Evolutionary conservation across 2,888 invertebrate genomes (phyloP).

Genomic region (Prenolepis imparis): DNA sequence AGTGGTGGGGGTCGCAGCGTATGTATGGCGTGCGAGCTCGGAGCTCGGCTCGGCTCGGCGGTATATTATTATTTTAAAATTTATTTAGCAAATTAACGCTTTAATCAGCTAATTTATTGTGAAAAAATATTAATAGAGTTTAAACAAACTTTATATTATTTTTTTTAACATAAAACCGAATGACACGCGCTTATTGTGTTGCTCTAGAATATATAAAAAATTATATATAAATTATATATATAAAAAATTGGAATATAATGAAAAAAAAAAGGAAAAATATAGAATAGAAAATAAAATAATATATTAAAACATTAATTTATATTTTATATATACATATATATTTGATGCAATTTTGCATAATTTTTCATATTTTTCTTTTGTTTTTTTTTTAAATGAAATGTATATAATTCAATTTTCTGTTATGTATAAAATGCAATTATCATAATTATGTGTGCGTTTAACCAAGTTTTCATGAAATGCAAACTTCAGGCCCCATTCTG

Average conservation of each 20-base stretch:
- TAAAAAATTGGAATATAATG: neutral
- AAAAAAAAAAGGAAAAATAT: neutral
- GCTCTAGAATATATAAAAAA: neutral
- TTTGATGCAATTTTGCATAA: neutral
- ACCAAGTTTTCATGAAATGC: slow-evolving; percentile 8
- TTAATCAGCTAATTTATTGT: too few species aligned
- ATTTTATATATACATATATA: neutral
- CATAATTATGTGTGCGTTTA: slow-evolving; percentile 4
- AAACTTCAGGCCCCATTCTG: neutral
- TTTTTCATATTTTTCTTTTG: neutral
- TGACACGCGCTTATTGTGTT: too few species aligned
- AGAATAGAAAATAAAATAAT: neutral
- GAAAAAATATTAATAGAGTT: too few species aligned
- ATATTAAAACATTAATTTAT: neutral
- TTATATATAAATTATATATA: neutral
- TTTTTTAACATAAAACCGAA: too few species aligned
- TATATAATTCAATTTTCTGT: neutral
- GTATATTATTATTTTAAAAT: too few species aligned
- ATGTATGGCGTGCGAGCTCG: too few species aligned
- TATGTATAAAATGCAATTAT: slow-evolving; percentile 9
- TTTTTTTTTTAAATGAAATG: neutral
- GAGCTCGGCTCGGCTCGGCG: too few species aligned
- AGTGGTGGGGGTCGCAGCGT: too few species aligned
- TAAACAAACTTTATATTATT: too few species aligned
- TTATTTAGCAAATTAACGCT: too few species aligned